Evolutionary conservation across 2,113 vertebrate species (phyloP).

Genomic region (Rhineura floridana): DNA sequence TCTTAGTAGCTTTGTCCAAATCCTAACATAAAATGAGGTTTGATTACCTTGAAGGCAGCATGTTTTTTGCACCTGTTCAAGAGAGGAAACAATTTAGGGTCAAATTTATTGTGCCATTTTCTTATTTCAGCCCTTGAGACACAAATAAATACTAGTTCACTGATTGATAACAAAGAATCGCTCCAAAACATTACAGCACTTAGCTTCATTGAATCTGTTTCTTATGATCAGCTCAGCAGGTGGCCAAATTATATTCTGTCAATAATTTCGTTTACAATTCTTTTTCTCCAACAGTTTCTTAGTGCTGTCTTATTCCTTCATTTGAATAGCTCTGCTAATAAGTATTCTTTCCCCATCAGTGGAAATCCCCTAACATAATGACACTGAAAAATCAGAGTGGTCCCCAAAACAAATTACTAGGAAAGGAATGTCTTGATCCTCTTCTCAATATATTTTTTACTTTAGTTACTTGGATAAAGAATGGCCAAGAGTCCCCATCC

Average conservation of each 20-base stretch:
- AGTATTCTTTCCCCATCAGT: background rate
- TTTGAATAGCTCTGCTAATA: background rate
- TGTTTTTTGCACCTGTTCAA: background rate
- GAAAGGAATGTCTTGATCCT: background rate
- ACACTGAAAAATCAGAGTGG: background rate
- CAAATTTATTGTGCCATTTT: background rate
- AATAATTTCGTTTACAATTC: background rate
- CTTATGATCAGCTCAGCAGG: background rate
- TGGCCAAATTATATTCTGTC: background rate
- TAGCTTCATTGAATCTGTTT: background rate
- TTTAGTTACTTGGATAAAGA: background rate
- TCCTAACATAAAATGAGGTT: background rate
- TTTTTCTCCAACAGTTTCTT: background rate
- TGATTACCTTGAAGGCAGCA: background rate
- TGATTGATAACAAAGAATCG: background rate
- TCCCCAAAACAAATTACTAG: background rate
- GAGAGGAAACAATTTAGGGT: background rate
- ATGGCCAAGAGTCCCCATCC: background rate
- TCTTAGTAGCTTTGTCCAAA: background rate
- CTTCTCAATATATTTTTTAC: background rate
- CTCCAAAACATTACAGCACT: background rate
- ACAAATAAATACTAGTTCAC: background rate
- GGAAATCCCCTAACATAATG: too few relatives aligned
- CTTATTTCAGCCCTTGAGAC: background rate
- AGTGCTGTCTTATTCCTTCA: background rate